Conservation (phyloP, 2,888 invertebrate species). For the Netelia virgata region DNA sequence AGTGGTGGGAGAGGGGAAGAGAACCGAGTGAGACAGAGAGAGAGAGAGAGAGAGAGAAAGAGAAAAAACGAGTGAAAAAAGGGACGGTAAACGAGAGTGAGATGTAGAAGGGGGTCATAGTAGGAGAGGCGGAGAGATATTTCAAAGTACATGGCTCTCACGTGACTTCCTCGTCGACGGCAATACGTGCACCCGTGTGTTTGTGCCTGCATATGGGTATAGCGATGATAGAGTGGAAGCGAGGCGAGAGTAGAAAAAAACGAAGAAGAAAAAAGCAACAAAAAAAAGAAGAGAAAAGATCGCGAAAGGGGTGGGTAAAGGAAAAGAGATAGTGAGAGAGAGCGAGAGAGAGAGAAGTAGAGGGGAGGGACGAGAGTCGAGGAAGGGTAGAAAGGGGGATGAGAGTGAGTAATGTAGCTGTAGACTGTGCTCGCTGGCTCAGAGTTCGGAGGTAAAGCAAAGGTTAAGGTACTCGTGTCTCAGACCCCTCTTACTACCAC, state of each 20-base stretch:
- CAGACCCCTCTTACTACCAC: constrained; percentile 66
- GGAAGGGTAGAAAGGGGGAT: constrained; percentile 36
- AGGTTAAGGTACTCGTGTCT: constrained; percentile 82
- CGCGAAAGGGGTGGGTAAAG: constrained; percentile 31
- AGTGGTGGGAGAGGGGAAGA: constrained; percentile 10
- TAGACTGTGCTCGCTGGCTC: constrained; percentile 52
- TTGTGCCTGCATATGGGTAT: constrained; percentile 15
- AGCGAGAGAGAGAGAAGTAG: constrained; percentile 58
- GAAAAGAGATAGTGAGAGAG: constrained; percentile 56
- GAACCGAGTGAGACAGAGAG: constrained; percentile 26
- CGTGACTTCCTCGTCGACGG: constrained; percentile 46
- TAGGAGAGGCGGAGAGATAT: constrained; percentile 51
- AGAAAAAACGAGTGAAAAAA: constrained; percentile 19
- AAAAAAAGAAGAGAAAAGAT: constrained; percentile 39
- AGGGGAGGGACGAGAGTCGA: constrained; percentile 47
- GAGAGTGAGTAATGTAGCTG: constrained; percentile 67
- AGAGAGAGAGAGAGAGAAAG: constrained; percentile 3
- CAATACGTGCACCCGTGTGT: constrained; percentile 7
- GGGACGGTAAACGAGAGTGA: constrained; percentile 46
- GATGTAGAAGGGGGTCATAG: constrained; percentile 37
- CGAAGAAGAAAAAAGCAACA: constrained; percentile 32
- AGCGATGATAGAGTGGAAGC: constrained; percentile 6
- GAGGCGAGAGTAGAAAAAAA: constrained; percentile 21
- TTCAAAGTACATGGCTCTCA: constrained; percentile 61
- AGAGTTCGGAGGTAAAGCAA: constrained; percentile 74